Base-by-base conservation (phyloP, 2,113 vertebrate genomes). In the Neodon shergylaensis region DNA sequence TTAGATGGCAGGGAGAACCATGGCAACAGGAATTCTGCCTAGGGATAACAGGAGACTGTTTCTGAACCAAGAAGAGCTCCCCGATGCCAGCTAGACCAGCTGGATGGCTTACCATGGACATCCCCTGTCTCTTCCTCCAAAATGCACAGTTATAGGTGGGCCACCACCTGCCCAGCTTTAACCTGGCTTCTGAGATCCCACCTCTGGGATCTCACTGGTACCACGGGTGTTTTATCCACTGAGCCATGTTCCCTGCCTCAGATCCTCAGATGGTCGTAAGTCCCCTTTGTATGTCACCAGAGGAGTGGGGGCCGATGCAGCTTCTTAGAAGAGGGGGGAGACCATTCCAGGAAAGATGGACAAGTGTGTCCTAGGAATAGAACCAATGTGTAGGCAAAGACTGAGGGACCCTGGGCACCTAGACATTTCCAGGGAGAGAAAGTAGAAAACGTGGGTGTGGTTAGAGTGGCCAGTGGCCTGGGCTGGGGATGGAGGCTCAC, bases 381-480 rank as follows among this genome's bases (percentile, higher is more conserved):
- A n/a, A 76, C 2, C 28, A 61, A 49, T n/a, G 74, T 10, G 16
- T 52, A 12, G 13, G 2, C 61, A 44, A 54, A 72, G 58, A 7
- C 81, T 24, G 1, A 4, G 1, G n/a, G 16, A 39, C 42, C 17
- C 16, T 22, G 39, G 16, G 3, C 8, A 13, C 22, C n/a, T 74
- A 72, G 36, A 13, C 54, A 39, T 1, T 82, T 26, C 65, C 52
- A 10, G 39, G 65, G 17, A 33, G n/a, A 82, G 58, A 54, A 10
- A n/a, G 16, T 49, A 36, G 21, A 14, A 12, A 36, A 24, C 33
- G 0, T 52, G 44, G 70, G 36, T 9, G 0, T 61, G 4, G 5
- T 0, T 39, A 16, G 63, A n/a, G 49, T 52, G n/a, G 31, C 3
- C 47, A 8, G 4, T 31, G 63, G 3, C 36, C 0, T 11, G 2